These are phyloP conservation scores for Melangyna quadrimaculata DNA, from an alignment of 2,888 invertebrate genomes.

Conservation along the genomic window DNA sequence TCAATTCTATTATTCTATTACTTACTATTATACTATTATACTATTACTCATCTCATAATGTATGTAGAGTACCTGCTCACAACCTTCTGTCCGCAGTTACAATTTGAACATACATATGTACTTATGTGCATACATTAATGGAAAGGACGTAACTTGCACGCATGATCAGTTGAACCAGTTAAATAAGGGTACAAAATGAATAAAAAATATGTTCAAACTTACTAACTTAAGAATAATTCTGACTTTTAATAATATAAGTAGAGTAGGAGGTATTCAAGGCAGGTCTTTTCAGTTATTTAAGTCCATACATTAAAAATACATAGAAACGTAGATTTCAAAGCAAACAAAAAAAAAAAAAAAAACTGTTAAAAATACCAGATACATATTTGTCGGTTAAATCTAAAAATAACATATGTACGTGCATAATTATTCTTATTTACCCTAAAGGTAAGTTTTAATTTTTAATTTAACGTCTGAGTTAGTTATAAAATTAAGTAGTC, in stretches of 20 bases:
- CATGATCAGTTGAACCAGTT: too few relatives aligned
- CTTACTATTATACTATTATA: too few relatives aligned
- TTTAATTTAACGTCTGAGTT: conserved; percentile 54
- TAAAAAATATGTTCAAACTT: too few relatives aligned
- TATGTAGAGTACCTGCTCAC: too few relatives aligned
- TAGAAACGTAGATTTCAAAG: conserved; percentile 33
- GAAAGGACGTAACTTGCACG: too few relatives aligned
- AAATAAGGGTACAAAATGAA: too few relatives aligned
- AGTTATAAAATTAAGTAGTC: conserved; percentile 61
- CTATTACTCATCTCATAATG: too few relatives aligned
- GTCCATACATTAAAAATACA: neutral
- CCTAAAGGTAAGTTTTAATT: conserved; percentile 66
- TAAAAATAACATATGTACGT: neutral
- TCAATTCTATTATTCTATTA: too few relatives aligned
- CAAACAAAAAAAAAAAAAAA: too few relatives aligned
- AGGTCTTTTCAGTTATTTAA: neutral
- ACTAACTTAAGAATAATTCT: neutral
- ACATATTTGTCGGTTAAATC: neutral
- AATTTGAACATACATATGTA: too few relatives aligned
- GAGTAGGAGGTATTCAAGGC: neutral
- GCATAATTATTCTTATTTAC: conserved; percentile 58
- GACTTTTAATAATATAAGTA: neutral
- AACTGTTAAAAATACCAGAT: neutral
- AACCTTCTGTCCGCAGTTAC: too few relatives aligned
- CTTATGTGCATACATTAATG: too few relatives aligned